phyloP scores from a whole-genome alignment of 1,140 invertebrate genomes.

The Drosophila seguyi region DNA sequence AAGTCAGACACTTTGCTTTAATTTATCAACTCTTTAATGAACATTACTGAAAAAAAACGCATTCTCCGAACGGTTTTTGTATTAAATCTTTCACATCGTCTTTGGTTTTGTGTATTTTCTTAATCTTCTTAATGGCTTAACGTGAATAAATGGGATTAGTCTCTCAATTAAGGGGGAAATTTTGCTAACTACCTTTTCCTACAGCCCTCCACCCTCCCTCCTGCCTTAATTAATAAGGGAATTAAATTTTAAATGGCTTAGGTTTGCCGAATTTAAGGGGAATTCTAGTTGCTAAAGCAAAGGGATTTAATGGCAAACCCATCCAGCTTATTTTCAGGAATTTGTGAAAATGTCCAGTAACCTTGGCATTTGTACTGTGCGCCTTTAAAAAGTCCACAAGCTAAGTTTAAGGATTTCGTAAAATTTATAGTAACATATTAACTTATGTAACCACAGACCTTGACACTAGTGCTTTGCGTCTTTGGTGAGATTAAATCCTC shows the following conservation, averaged over 20 bases:
- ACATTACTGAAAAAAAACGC: too few species aligned
- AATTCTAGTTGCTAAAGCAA: constrained; percentile 2
- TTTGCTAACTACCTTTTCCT: background rate
- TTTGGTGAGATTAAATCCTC: constrained; percentile 32
- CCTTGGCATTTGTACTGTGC: background rate
- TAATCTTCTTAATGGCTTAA: constrained; percentile 74
- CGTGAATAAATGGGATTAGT: constrained; percentile 69
- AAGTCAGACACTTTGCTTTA: background rate
- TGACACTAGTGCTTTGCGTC: background rate
- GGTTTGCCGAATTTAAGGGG: constrained; percentile 6
- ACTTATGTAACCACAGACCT: constrained; percentile 20
- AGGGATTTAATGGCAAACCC: background rate
- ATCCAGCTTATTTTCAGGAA: background rate
- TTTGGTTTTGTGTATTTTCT: constrained; percentile 20
- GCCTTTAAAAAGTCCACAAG: background rate
- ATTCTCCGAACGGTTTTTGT: constrained; percentile 1
- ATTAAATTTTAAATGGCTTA: constrained; percentile 10
- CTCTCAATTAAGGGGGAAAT: constrained; percentile 49
- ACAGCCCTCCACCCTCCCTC: background rate
- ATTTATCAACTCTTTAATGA: constrained; percentile 18
- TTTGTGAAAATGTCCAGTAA: background rate
- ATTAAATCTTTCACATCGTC: background rate
- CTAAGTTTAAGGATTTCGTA: background rate
- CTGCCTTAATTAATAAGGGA: constrained; percentile 14
- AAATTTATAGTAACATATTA: constrained; percentile 1